These are phyloP conservation scores for Yponomeuta sedellus DNA, from an alignment of 2,888 invertebrate genomes.

Conservation along the genomic window DNA sequence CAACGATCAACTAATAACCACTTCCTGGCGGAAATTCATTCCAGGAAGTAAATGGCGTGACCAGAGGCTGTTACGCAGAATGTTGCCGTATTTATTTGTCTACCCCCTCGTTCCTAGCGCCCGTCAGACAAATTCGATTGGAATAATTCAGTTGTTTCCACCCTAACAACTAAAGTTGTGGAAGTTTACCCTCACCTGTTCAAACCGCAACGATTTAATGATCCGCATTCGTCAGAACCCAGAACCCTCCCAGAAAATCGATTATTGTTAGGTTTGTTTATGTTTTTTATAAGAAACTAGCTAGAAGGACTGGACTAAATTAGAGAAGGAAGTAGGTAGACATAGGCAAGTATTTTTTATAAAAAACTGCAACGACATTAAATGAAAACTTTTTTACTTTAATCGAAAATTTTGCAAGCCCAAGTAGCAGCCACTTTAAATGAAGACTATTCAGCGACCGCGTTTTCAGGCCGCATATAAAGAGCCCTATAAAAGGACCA, in stretches of 20 bases:
- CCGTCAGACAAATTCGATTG: background rate
- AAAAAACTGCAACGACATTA: background rate
- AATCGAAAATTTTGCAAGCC: background rate
- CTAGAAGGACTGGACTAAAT: no score
- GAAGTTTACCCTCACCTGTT: conserved; percentile 5
- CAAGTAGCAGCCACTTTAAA: background rate
- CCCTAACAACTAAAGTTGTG: background rate
- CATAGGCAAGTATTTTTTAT: no score
- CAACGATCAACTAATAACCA: background rate
- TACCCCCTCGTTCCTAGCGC: background rate
- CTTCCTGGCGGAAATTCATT: background rate
- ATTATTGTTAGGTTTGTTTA: background rate
- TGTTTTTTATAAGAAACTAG: no score
- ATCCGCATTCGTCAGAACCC: background rate
- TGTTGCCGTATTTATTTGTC: background rate
- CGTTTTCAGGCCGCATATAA: background rate
- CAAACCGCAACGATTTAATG: conserved; percentile 11
- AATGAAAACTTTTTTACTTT: background rate
- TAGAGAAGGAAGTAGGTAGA: no score
- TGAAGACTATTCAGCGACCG: background rate
- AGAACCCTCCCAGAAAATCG: background rate
- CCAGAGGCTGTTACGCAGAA: background rate
- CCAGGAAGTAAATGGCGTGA: background rate
- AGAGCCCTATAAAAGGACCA: background rate
- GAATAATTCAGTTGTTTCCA: conserved; percentile 1